These are phyloP conservation scores for Lophotis ruficrista DNA, from an alignment of 2,113 vertebrate genomes.

Conservation along the genomic window DNA sequence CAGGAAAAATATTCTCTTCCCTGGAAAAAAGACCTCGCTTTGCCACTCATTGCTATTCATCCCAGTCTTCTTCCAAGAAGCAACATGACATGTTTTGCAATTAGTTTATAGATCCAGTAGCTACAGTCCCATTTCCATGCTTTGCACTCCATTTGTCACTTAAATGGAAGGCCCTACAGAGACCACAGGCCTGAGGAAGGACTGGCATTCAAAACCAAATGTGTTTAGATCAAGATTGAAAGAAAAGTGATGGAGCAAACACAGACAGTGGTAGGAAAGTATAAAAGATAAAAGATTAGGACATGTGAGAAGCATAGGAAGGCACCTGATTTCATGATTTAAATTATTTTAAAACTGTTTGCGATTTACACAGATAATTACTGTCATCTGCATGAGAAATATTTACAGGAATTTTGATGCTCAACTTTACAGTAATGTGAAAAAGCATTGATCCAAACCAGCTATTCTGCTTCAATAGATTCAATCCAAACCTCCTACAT, in stretches of 20 bases:
- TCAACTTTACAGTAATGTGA: constrained; percentile 33
- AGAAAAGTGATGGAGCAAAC: background rate
- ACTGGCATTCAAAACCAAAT: background rate
- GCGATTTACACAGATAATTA: background rate
- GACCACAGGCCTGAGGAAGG: background rate
- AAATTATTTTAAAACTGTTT: background rate
- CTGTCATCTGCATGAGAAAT: background rate
- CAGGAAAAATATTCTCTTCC: background rate
- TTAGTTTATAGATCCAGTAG: background rate
- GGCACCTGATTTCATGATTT: background rate
- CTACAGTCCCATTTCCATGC: background rate
- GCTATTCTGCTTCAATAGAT: background rate
- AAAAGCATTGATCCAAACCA: constrained; percentile 48
- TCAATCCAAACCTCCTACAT: background rate
- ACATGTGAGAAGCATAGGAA: background rate
- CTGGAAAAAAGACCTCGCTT: background rate
- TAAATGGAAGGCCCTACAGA: background rate
- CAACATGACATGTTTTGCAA: background rate
- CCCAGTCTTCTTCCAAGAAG: background rate
- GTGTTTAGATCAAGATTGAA: background rate
- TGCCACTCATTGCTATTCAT: background rate
- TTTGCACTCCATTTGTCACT: background rate
- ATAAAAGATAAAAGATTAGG: background rate
- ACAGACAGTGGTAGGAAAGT: background rate
- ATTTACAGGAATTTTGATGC: constrained; percentile 48